Evolutionary conservation across 2,888 invertebrate genomes (phyloP).

Genomic region (Punctoribates punctum): DNA sequence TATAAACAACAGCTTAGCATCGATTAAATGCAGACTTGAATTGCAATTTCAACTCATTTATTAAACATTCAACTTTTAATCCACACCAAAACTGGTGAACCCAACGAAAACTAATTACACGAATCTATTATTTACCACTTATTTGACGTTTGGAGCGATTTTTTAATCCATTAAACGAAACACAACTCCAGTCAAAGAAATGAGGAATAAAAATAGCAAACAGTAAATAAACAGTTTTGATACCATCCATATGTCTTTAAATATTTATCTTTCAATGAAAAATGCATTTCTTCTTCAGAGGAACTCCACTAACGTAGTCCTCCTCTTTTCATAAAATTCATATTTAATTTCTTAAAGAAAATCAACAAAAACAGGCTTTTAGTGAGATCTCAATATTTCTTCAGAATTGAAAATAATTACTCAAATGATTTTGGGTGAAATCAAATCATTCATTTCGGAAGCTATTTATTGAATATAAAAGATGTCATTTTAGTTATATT

Average conservation of each 20-base stretch:
- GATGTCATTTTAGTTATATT: too few relatives aligned
- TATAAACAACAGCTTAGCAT: constrained; percentile 24
- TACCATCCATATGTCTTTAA: background rate
- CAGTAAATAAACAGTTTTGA: background rate
- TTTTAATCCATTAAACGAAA: constrained; percentile 8
- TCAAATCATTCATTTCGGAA: too few relatives aligned
- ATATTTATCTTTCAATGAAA: background rate
- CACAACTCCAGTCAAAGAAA: background rate
- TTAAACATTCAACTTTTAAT: constrained; percentile 16
- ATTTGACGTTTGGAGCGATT: background rate
- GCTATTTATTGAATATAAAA: too few relatives aligned
- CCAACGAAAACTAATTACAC: constrained; percentile 10
- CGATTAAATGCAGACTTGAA: constrained; percentile 1
- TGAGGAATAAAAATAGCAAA: background rate
- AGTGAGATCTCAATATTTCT: too few relatives aligned
- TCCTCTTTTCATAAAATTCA: too few relatives aligned
- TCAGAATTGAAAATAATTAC: too few relatives aligned
- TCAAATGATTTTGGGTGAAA: too few relatives aligned
- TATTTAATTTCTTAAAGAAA: too few relatives aligned
- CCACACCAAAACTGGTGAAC: background rate
- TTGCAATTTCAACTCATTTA: constrained; percentile 10
- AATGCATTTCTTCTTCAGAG: background rate
- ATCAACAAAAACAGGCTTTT: too few relatives aligned
- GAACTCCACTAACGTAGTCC: too few relatives aligned
- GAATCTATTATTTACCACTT: background rate